Percentiles rank a stretch among this genome's conserved stretches.
Evolutionary conservation across 1,140 invertebrate species (phyloP).

Genomic region (Drosophila santomea): DNA sequence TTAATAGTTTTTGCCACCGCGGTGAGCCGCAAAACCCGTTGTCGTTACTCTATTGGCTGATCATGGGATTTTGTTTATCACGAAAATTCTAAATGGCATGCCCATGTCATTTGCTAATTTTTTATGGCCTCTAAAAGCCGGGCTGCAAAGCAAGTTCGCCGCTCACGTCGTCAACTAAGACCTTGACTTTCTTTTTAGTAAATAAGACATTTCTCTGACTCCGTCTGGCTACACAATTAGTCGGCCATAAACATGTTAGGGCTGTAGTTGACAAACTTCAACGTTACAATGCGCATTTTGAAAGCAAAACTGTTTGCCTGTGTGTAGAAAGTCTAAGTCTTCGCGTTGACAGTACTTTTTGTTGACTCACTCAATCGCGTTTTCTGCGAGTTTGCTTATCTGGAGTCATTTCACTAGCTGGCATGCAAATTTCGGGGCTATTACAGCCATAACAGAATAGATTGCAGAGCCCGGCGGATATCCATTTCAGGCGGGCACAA

Average conservation of each 20-base stretch:
- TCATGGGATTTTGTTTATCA: conserved; percentile 69
- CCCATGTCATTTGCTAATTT: conserved; percentile 62
- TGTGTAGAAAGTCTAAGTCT: conserved; percentile 70
- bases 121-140: conserved; percentile 42
- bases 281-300: conserved; percentile 57
- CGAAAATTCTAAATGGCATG: conserved; percentile 77
- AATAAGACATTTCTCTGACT: conserved; percentile 50
- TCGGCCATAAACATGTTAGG: conserved; percentile 51
- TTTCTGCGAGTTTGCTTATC: conserved; percentile 25
- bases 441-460: conserved; percentile 16
- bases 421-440: conserved; percentile 54
- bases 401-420: conserved; percentile 60
- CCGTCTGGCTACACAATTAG: conserved; percentile 59
- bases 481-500: conserved; percentile 46
- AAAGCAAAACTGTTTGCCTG: conserved; percentile 65
- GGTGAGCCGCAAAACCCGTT: conserved; percentile 48
- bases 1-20: conserved; percentile 68
- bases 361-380: conserved; percentile 59
- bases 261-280: conserved; percentile 48
- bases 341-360: conserved; percentile 54
- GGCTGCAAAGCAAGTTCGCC: conserved; percentile 55
- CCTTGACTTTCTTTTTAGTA: conserved; percentile 77
- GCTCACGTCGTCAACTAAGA: conserved; percentile 56
- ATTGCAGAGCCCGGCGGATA: conserved; percentile 37
- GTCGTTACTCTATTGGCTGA: conserved; percentile 41